A percentile compares a stretch with the other conserved stretches of the same genome.
phyloP scores from a whole-genome alignment of 2,888 invertebrate species.

The Odontocerum albicorne region DNA sequence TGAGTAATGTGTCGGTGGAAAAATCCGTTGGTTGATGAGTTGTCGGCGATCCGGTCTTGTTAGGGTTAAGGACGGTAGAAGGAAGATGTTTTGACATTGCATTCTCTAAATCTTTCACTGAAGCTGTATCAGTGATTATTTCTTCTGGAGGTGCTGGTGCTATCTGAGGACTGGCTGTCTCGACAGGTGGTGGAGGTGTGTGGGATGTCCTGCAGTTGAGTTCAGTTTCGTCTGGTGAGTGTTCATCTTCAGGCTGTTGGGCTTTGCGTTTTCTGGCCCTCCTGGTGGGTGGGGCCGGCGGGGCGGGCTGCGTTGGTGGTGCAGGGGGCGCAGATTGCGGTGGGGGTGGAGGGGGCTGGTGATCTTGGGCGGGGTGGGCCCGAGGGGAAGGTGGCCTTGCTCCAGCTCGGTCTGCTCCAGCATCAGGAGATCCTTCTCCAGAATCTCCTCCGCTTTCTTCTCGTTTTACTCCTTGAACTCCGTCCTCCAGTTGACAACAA shows the following conservation, averaged over 20 bases:
- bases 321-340: constrained; percentile 50
- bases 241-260: constrained; percentile 55
- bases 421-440: constrained; percentile 86
- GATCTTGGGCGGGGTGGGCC: constrained; percentile 37
- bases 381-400: constrained; percentile 45
- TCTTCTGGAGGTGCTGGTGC: constrained; percentile 48
- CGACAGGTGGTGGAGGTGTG: constrained; percentile 44
- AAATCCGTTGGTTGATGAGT: constrained; percentile 81
- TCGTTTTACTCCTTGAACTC: constrained; percentile 77
- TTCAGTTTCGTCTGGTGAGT: constrained; percentile 51
- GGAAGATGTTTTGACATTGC: constrained; percentile 96
- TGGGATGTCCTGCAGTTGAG: constrained; percentile 46
- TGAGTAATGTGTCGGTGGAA: constrained; percentile 80
- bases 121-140: constrained; percentile 55
- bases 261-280: constrained; percentile 51
- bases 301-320: constrained; percentile 32
- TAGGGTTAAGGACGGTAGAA: constrained; percentile 53
- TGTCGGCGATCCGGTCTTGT: constrained; percentile 52
- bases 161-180: constrained; percentile 50
- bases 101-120: constrained; percentile 91
- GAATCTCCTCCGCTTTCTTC: constrained; percentile 83
- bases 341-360: constrained; percentile 44
- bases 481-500: constrained; percentile 88
- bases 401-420: constrained; percentile 64
- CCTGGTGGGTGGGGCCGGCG: constrained; percentile 40